A percentile compares a stretch with the other conserved stretches of the same genome.
Conservation (phyloP, 2,888 invertebrate species). For the Microctonus hyperodae region DNA sequence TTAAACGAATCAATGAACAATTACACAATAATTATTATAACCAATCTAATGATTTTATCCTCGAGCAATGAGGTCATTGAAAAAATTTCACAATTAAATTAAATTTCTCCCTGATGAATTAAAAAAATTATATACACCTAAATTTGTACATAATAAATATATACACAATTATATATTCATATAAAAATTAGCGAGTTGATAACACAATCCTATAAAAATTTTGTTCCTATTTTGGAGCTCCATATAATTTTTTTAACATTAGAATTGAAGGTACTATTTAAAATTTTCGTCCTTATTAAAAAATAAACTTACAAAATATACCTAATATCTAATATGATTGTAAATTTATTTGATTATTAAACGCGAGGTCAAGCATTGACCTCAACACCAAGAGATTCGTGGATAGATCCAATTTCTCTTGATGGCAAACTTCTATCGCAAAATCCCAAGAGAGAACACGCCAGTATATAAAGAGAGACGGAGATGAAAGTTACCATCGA, state of each 20-base stretch:
- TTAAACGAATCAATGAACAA: constrained; percentile 7
- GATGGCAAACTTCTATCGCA: background rate
- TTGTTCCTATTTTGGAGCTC: too few species aligned
- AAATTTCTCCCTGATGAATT: too few species aligned
- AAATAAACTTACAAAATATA: background rate
- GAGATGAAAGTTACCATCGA: constrained; percentile 13
- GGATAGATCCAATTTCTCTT: constrained; percentile 23
- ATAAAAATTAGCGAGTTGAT: too few species aligned
- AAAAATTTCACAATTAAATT: background rate
- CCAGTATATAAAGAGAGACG: background rate
- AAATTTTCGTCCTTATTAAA: too few species aligned
- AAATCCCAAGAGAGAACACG: background rate
- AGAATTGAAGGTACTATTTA: too few species aligned
- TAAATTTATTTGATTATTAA: background rate
- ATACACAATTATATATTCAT: too few species aligned
- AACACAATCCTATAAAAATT: too few species aligned
- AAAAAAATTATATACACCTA: too few species aligned
- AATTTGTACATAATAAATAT: too few species aligned
- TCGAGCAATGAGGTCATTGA: constrained; percentile 14
- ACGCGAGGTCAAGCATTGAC: constrained; percentile 8
- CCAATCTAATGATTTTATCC: constrained; percentile 8
- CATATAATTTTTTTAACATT: too few species aligned
- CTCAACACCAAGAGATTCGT: constrained; percentile 3
- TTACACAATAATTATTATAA: constrained; percentile 2
- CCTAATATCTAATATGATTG: background rate